These are phyloP conservation scores for Chelonus formosanus DNA, from an alignment of 2,888 invertebrate species.

Conservation along the genomic window DNA sequence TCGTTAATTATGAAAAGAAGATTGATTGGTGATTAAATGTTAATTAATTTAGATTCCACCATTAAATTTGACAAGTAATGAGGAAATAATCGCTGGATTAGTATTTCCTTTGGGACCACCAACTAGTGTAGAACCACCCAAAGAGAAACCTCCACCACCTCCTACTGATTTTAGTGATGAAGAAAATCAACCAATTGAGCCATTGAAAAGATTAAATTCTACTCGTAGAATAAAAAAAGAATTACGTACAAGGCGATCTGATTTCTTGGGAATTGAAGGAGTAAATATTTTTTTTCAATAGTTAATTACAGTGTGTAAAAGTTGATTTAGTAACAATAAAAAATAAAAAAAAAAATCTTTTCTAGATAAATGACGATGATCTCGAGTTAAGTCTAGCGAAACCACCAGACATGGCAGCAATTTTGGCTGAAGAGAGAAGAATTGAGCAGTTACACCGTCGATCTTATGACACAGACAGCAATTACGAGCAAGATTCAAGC, in stretches of 20 bases:
- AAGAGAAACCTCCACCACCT: conserved; percentile 86
- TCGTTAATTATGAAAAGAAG: no score
- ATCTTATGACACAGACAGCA: conserved; percentile 76
- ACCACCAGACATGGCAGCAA: conserved; percentile 81
- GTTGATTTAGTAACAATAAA: not conserved
- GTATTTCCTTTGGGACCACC: conserved; percentile 70
- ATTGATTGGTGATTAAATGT: not conserved
- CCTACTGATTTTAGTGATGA: conserved; percentile 70
- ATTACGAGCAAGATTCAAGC: conserved; percentile 64
- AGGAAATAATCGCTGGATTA: conserved; percentile 57
- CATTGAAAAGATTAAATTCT: conserved; percentile 80
- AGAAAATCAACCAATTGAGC: conserved; percentile 64
- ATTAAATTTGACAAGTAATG: conserved; percentile 58
- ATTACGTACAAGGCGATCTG: conserved; percentile 82
- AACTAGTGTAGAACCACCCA: conserved; percentile 78
- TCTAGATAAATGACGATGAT: conserved; percentile 73
- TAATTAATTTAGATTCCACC: conserved; percentile 54
- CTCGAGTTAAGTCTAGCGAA: conserved; percentile 75
- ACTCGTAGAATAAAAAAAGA: conserved; percentile 88
- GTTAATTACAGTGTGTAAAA: no score
- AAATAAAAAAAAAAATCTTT: conserved; percentile 21
- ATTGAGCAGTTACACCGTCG: conserved; percentile 81
- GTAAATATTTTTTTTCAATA: conserved; percentile 46
- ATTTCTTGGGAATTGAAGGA: conserved; percentile 86
- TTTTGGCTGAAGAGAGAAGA: conserved; percentile 82